phyloP scores from a whole-genome alignment of 2,113 vertebrate species.

The Chionodraco myersi region DNA sequence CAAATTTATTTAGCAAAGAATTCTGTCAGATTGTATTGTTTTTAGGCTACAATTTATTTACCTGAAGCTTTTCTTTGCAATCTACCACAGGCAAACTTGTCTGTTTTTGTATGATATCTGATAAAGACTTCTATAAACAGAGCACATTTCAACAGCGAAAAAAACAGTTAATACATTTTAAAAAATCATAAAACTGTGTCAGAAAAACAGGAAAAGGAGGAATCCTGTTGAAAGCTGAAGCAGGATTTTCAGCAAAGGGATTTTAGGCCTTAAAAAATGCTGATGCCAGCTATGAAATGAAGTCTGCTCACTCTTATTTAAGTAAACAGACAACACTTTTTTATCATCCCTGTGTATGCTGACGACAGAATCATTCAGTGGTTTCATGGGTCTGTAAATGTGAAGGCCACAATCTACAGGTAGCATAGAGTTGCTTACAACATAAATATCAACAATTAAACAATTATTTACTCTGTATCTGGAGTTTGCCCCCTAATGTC shows the following conservation, averaged over 20 bases:
- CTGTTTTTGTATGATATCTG: not conserved
- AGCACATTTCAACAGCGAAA: not conserved
- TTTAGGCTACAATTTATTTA: not conserved
- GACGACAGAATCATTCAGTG: not conserved
- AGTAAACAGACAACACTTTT: constrained; percentile 20
- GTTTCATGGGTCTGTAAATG: not conserved
- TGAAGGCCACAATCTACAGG: constrained; percentile 27
- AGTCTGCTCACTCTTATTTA: constrained; percentile 26
- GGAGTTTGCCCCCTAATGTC: not conserved
- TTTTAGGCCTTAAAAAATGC: constrained; percentile 45
- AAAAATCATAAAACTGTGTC: constrained; percentile 36
- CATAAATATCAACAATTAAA: constrained; percentile 5
- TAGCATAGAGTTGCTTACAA: not conserved
- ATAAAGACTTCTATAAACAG: constrained; percentile 10
- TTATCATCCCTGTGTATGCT: not conserved
- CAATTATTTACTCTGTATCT: not conserved
- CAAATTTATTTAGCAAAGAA: not conserved
- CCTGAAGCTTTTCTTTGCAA: constrained; percentile 21
- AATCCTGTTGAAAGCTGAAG: constrained; percentile 28
- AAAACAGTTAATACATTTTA: constrained; percentile 11
- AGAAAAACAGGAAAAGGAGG: constrained; percentile 11
- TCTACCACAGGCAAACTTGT: not conserved
- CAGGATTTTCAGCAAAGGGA: constrained; percentile 25
- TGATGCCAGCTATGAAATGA: constrained; percentile 41
- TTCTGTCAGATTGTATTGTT: not conserved